Percentiles rank a stretch among this genome's conserved stretches.
These are phyloP conservation scores for Seriola quinqueradiata DNA, from an alignment of 2,113 vertebrate genomes.

Conservation along the genomic window DNA sequence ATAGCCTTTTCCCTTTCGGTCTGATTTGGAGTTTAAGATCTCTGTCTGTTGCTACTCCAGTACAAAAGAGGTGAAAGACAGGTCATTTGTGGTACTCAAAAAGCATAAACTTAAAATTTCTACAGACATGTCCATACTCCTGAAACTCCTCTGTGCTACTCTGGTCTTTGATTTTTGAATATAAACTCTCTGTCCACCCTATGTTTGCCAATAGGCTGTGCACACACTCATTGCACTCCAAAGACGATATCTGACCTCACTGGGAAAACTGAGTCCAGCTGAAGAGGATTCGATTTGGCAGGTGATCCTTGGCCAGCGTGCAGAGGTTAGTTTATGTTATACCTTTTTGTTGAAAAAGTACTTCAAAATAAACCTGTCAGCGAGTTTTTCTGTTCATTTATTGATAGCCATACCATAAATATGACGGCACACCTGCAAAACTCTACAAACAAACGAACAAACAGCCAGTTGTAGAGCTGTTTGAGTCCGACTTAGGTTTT, in stretches of 20 bases:
- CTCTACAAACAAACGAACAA: neutral
- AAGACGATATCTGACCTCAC: conserved; percentile 77
- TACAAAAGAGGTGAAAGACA: too few relatives aligned
- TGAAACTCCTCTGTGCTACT: neutral
- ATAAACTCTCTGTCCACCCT: neutral
- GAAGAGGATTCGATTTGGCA: conserved; percentile 86
- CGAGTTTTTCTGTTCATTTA: neutral
- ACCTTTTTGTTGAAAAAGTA: neutral
- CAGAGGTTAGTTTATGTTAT: conserved; percentile 70
- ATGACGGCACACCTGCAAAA: neutral
- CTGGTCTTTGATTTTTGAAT: neutral
- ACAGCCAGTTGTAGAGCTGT: neutral
- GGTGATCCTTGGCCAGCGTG: conserved; percentile 84
- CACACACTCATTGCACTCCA: conserved; percentile 84
- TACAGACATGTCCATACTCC: neutral
- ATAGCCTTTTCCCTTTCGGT: too few relatives aligned
- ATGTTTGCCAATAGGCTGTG: conserved; percentile 76
- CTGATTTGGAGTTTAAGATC: neutral
- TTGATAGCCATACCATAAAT: neutral
- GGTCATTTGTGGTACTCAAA: too few relatives aligned
- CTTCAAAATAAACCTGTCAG: neutral
- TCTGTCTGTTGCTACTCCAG: neutral
- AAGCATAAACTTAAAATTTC: neutral
- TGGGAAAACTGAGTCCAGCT: conserved; percentile 77
- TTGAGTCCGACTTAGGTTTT: neutral